These are phyloP conservation scores for Drosophila ustulata DNA, from an alignment of 2,888 invertebrate genomes.

Conservation along the genomic window DNA sequence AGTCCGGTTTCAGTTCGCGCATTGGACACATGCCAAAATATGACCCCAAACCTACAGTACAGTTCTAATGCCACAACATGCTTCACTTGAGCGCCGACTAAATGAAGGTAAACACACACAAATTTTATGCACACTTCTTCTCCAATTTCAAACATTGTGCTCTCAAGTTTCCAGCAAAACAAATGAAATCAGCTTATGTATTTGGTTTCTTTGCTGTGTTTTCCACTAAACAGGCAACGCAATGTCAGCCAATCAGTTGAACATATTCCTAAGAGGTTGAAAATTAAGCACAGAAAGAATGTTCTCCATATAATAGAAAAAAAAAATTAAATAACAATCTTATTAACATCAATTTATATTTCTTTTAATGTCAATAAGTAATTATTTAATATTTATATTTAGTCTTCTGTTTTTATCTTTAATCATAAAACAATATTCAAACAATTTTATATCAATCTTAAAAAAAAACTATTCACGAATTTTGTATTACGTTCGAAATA, in stretches of 20 bases:
- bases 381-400: no score
- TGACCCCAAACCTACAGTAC: constrained; percentile 26
- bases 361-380: no score
- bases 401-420: no score
- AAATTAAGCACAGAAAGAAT: no score
- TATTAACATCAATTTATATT: no score
- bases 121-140: constrained; percentile 32
- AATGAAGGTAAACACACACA: constrained; percentile 53
- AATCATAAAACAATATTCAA: no score
- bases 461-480: no score
- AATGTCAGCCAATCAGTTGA: neutral
- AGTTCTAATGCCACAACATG: constrained; percentile 46
- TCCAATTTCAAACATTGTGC: neutral
- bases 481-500: no score
- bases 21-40: constrained; percentile 71
- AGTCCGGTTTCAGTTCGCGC: constrained; percentile 58
- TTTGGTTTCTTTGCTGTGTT: neutral
- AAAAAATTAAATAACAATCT: no score
- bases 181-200: neutral
- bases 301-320: no score
- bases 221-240: neutral
- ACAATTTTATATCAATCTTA: no score
- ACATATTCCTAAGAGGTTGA: neutral
- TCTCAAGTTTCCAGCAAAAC: neutral
- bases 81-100: constrained; percentile 53